Conservation (phyloP, 2,113 vertebrate genomes). For the Xyliphius kryptos region DNA sequence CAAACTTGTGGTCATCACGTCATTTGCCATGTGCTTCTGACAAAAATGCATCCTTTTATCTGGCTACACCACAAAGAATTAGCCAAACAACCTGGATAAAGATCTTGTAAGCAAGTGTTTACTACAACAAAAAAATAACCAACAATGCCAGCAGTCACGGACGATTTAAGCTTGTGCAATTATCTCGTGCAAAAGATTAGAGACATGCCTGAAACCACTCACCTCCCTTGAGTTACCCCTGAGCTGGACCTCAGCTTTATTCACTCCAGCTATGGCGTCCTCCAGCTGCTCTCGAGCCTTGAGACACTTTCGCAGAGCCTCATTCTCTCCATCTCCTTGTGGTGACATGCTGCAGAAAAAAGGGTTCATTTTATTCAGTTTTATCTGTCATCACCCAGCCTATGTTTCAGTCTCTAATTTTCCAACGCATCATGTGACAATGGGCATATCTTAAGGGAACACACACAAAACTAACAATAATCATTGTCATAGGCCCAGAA, state of each 20-base stretch:
- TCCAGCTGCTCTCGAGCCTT: conserved; percentile 84
- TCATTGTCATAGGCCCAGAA: too few relatives aligned
- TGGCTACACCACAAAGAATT: conserved; percentile 6
- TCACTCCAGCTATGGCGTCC: conserved; percentile 70
- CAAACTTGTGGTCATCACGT: conserved; percentile 2
- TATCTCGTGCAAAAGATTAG: too few relatives aligned
- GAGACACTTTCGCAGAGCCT: conserved; percentile 70
- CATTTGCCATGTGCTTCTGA: conserved; percentile 10
- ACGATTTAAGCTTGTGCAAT: too few relatives aligned
- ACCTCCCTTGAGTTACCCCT: conserved; percentile 86
- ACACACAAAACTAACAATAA: too few relatives aligned
- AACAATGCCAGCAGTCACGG: too few relatives aligned
- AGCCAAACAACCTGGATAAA: conserved; percentile 3
- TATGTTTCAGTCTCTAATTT: too few relatives aligned
- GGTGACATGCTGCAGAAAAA: conserved; percentile 54
- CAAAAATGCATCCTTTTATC: conserved; percentile 11
- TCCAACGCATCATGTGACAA: too few relatives aligned
- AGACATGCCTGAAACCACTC: conserved; percentile 14
- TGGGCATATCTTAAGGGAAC: too few relatives aligned
- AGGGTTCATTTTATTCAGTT: too few relatives aligned
- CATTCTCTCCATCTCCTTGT: conserved; percentile 40
- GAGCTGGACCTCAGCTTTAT: conserved; percentile 80
- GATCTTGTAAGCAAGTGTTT: conserved; percentile 4
- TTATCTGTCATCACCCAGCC: too few relatives aligned
- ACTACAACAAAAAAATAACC: conserved; percentile 5